phyloP scores from a whole-genome alignment of 2,113 vertebrate genomes.

The Austrofundulus limnaeus region DNA sequence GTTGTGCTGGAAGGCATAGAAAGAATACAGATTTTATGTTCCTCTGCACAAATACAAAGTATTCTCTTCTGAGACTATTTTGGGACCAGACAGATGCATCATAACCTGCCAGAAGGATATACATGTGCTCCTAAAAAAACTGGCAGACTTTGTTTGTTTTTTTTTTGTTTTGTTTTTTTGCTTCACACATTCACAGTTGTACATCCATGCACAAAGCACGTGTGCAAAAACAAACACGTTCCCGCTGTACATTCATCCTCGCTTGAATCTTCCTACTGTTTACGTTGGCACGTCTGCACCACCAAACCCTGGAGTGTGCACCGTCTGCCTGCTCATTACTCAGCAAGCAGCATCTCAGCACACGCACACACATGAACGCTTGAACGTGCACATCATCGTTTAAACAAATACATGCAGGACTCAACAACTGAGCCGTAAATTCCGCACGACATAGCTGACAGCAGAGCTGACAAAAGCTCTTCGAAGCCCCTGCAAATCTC shows the following conservation, averaged over 20 bases:
- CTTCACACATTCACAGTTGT: neutral
- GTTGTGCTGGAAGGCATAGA: neutral
- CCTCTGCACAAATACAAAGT: neutral
- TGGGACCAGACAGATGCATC: neutral
- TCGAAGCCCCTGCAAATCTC: constrained; percentile 10
- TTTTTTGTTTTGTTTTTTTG: too few relatives aligned
- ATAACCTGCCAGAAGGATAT: too few relatives aligned
- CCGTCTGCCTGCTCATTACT: constrained; percentile 67
- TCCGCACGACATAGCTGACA: constrained; percentile 8
- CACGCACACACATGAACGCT: neutral
- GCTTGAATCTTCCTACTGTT: constrained; percentile 24
- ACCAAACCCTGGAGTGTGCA: constrained; percentile 50
- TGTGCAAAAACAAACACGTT: constrained; percentile 39
- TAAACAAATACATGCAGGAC: constrained; percentile 9
- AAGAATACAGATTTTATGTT: neutral
- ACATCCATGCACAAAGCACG: neutral
- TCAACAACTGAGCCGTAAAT: constrained; percentile 8
- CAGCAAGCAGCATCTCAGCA: constrained; percentile 29
- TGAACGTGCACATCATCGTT: neutral
- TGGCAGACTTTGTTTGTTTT: too few relatives aligned
- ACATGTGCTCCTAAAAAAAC: too few relatives aligned
- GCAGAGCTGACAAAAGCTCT: constrained; percentile 14
- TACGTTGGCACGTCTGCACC: constrained; percentile 39
- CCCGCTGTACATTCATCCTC: constrained; percentile 27
- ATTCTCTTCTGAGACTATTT: neutral